A percentile compares a stretch with the other conserved stretches of the same genome.
Conservation (phyloP, 2,888 invertebrate species). For the Abrostola tripartita region DNA sequence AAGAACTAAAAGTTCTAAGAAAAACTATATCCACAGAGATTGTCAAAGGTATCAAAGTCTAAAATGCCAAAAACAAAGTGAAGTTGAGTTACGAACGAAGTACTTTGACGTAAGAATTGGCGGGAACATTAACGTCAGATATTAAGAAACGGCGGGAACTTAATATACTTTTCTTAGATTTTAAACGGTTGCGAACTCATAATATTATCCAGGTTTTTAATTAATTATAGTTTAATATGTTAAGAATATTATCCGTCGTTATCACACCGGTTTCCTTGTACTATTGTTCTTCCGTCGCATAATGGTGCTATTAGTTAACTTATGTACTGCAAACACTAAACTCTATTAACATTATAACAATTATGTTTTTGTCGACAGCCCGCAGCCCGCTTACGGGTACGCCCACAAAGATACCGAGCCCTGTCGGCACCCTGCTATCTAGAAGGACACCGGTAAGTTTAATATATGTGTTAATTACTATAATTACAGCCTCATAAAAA, state of each 20-base stretch:
- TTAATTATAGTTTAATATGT: too few relatives aligned
- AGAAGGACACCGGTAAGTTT: slow-evolving; percentile 89
- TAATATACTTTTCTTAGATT: background rate
- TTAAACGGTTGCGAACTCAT: background rate
- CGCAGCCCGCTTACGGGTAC: slow-evolving; percentile 81
- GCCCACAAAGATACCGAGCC: slow-evolving; percentile 93
- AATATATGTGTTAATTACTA: background rate
- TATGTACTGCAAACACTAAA: slow-evolving; percentile 1
- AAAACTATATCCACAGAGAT: background rate
- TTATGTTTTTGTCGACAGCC: slow-evolving; percentile 60
- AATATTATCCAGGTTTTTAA: too few relatives aligned
- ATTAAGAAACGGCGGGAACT: background rate
- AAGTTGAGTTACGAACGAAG: background rate
- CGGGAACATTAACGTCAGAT: background rate
- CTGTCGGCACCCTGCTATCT: slow-evolving; percentile 90
- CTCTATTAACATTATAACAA: slow-evolving; percentile 17
- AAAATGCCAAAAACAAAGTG: slow-evolving; percentile 2
- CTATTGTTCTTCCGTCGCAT: too few relatives aligned
- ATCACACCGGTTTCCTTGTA: too few relatives aligned
- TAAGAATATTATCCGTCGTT: too few relatives aligned
- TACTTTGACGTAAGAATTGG: background rate
- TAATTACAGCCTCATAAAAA: too few relatives aligned
- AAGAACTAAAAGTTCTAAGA: background rate
- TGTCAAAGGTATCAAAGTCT: background rate
- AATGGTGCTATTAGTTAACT: too few relatives aligned